A percentile compares a stretch with the other conserved stretches of the same genome.
Conservation (phyloP, 2,113 vertebrate genomes). For the Clinocottus analis region DNA sequence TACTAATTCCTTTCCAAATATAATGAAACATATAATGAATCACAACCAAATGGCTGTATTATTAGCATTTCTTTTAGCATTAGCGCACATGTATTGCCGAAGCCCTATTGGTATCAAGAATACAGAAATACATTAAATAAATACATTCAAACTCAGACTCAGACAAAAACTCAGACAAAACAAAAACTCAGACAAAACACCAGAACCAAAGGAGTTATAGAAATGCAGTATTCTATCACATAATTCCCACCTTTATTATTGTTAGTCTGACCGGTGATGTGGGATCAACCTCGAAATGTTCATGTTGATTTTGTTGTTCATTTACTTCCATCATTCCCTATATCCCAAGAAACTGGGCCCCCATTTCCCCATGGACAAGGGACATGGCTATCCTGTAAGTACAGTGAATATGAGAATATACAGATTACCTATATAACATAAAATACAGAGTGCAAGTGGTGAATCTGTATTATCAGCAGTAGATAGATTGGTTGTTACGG, state of each 20-base stretch:
- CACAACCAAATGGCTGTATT: not conserved
- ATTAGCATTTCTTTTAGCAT: not conserved
- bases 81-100: not conserved
- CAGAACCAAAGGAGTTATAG: too few species aligned
- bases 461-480: not conserved
- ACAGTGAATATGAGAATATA: not conserved
- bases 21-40: conserved; percentile 6
- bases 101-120: not conserved
- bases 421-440: not conserved
- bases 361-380: not conserved
- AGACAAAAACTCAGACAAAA: too few species aligned
- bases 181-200: too few species aligned
- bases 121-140: not conserved
- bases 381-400: not conserved
- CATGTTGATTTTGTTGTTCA: not conserved
- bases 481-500: not conserved
- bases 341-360: not conserved
- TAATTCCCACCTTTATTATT: too few species aligned
- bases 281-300: not conserved
- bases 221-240: too few species aligned
- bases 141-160: too few species aligned
- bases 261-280: not conserved
- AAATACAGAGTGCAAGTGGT: not conserved
- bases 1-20: not conserved
- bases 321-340: not conserved